Evolutionary conservation across 2,113 vertebrate species (phyloP), one percentile per base, ranked within the genome.

Genomic region (Scytalopus superciliaris): DNA sequence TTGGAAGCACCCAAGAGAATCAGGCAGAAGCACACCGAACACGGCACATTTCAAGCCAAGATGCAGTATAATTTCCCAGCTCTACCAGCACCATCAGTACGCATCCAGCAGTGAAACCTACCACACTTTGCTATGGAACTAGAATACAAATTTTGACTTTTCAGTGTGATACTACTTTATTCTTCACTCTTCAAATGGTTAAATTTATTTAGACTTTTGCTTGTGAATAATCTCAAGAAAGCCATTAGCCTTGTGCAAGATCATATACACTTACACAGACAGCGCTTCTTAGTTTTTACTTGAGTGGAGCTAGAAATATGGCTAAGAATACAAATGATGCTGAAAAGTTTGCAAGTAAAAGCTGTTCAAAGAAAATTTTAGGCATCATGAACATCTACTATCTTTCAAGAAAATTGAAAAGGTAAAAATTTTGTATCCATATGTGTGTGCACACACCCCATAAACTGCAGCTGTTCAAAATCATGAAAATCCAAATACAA

Each of bases 401-500:
- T 10, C 33, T 73, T 75, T 31, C 42, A 85, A 73, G 28, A 66
- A 87, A 89, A 56, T 3, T 28, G 11, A 33, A 63, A 21, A 8
- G 2, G 12, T 18, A 79, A 78, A 40, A 31, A 56, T 35, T 27
- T 12, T 14, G 1, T 49, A 67, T 63, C 42, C 12, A 0, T n/a
- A 0, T 24, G 2, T 22, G 1, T 28, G 2, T 13, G 67, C 9
- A 42, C 1, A 30, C 12, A 10, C 3, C 4, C 18, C 28, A n/a
- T 44, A 39, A 69, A 86, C 19, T 10, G 8, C 63, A 84, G 63
- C 74, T 78, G 37, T 9, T 84, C 68, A 85, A 73, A 92, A 81
- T 47, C 53, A 40, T 19, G 3, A 81, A 73, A 84, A 67, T 31
- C 47, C 62, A 82, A 79, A 89, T 53, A 37, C 62, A 81, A 84